These are phyloP conservation scores for Myrmecophaga tridactyla DNA, from an alignment of 2,113 vertebrate species.

Conservation along the genomic window DNA sequence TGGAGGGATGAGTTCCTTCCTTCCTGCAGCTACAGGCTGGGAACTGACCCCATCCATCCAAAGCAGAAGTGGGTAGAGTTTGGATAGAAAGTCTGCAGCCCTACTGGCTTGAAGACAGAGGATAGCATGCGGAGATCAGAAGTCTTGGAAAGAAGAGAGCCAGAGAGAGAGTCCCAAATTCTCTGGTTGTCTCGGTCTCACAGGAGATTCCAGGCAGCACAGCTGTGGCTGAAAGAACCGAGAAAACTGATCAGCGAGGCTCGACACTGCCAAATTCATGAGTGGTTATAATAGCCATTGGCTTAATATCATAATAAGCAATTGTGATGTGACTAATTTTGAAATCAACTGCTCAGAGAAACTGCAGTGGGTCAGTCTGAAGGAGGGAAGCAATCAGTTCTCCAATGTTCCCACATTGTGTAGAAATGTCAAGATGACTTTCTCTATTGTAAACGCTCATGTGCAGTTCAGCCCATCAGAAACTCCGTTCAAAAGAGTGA, in stretches of 20 bases:
- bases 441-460: too few relatives aligned
- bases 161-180: background rate
- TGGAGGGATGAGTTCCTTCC: background rate
- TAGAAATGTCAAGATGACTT: too few relatives aligned
- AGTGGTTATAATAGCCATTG: background rate
- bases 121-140: background rate
- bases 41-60: background rate
- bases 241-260: background rate
- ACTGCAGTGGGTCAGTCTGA: too few relatives aligned
- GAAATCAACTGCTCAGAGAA: too few relatives aligned
- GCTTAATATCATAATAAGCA: too few relatives aligned
- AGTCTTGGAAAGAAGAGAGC: background rate
- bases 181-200: background rate
- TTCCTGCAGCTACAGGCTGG: background rate
- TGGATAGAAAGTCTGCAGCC: background rate
- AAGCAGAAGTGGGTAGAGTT: background rate
- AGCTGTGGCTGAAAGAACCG: background rate
- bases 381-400: too few relatives aligned
- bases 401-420: too few relatives aligned
- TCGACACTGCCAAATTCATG: background rate
- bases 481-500: too few relatives aligned
- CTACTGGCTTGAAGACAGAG: background rate
- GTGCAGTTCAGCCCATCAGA: too few relatives aligned
- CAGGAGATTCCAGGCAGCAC: too few relatives aligned
- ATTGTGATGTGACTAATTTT: too few relatives aligned